Evolutionary conservation across 2,888 invertebrate genomes (phyloP).

Genomic region (Merodon equestris): DNA sequence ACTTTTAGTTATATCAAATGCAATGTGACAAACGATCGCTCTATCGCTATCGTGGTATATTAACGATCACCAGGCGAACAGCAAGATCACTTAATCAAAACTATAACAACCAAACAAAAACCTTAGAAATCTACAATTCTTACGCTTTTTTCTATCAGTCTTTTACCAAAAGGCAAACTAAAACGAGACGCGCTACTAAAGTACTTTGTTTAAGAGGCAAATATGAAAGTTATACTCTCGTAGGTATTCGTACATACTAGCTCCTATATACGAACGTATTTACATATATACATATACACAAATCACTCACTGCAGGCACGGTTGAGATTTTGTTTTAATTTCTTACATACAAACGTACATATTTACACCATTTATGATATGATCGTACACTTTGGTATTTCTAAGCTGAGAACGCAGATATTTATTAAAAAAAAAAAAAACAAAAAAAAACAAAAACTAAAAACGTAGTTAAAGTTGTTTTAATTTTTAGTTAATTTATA

Average conservation of each 20-base stretch:
- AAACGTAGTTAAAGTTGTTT: conserved; percentile 9
- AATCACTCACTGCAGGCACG: conserved; percentile 62
- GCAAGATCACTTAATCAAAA: conserved; percentile 47
- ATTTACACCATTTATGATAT: conserved; percentile 57
- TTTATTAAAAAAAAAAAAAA: conserved; percentile 2
- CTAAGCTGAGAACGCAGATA: conserved; percentile 57
- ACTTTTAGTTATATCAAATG: neutral
- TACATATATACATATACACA: conserved; percentile 52
- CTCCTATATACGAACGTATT: conserved; percentile 30
- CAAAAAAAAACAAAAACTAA: too few species aligned
- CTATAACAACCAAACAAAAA: neutral
- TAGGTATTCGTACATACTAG: conserved; percentile 45
- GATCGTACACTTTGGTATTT: conserved; percentile 65
- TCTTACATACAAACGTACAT: conserved; percentile 69
- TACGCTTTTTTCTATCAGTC: conserved; percentile 21
- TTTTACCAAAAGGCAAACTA: too few species aligned
- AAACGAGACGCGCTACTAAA: conserved; percentile 27
- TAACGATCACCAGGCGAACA: conserved; percentile 33
- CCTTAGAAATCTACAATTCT: too few species aligned
- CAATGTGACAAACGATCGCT: conserved; percentile 35
- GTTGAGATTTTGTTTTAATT: conserved; percentile 29
- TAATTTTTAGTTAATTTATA: conserved; percentile 31
- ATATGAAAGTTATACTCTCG: conserved; percentile 64
- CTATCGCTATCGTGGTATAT: conserved; percentile 34
- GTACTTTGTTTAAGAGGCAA: conserved; percentile 44